phyloP scores from a whole-genome alignment of 2,113 vertebrate species.

The Capreolus pygargus region DNA sequence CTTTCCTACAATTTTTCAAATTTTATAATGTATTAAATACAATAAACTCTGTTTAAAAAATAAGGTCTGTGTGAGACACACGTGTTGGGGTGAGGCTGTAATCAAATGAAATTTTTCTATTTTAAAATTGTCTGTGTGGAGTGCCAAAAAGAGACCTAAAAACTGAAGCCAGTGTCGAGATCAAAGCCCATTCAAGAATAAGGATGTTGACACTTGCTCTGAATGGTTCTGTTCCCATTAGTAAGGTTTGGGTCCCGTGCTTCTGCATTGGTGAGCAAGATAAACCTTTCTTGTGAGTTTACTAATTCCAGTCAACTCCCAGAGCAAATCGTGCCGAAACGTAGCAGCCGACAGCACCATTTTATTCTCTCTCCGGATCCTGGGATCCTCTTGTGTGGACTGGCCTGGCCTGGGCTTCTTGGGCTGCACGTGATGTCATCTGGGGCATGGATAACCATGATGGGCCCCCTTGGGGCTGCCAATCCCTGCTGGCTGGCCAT shows the following conservation, averaged over 20 bases:
- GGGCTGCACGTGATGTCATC: neutral
- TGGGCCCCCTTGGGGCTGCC: neutral
- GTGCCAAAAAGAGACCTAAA: neutral
- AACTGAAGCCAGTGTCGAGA: neutral
- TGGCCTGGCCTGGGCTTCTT: neutral
- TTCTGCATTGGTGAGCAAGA: neutral
- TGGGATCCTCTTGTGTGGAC: neutral
- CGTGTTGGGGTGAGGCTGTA: conserved; percentile 14
- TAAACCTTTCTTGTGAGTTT: neutral
- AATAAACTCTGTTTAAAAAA: conserved; percentile 86
- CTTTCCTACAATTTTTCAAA: conserved; percentile 86
- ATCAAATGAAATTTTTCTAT: neutral
- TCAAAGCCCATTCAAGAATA: neutral
- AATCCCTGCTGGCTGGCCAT: neutral
- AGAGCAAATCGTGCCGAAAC: neutral
- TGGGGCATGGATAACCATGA: neutral
- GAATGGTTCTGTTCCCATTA: neutral
- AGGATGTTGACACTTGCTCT: too few species aligned
- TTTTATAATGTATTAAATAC: conserved; percentile 88
- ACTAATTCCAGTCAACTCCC: neutral
- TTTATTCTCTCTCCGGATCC: neutral
- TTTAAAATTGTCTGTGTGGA: neutral
- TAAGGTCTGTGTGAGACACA: conserved; percentile 75
- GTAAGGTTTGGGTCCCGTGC: neutral
- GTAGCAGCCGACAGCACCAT: neutral